phyloP scores from a whole-genome alignment of 2,797 vertebrate species.

The Phrynocephalus guinanensis region DNA sequence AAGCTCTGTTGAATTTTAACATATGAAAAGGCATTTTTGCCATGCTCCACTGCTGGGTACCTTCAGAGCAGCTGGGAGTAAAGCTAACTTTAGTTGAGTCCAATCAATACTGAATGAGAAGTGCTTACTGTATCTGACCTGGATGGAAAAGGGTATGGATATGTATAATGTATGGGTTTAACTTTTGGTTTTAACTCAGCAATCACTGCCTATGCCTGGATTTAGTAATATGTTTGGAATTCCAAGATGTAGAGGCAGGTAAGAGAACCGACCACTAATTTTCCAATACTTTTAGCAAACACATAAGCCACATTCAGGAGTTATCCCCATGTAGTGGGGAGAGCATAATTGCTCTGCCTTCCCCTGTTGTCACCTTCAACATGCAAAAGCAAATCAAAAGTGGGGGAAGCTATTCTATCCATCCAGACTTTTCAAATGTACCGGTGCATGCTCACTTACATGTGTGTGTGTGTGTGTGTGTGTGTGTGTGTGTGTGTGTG shows the following conservation, averaged over 20 bases:
- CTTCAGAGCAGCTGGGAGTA: not conserved
- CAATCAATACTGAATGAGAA: not conserved
- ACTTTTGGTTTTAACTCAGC: slow-evolving; percentile 7
- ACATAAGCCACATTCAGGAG: not conserved
- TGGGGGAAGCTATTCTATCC: not conserved
- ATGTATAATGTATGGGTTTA: not conserved
- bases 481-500: no score
- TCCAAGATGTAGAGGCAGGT: no score
- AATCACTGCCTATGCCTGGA: not conserved
- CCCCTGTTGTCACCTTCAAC: no score
- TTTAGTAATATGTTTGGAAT: not conserved
- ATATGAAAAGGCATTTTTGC: not conserved
- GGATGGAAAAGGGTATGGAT: not conserved
- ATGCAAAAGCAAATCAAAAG: no score
- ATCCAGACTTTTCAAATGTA: not conserved
- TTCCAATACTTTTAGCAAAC: not conserved
- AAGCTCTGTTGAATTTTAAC: not conserved
- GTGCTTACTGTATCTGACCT: not conserved
- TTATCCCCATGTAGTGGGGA: no score
- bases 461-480: no score
- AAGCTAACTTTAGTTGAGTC: not conserved
- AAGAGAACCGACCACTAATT: not conserved
- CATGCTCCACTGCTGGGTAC: not conserved
- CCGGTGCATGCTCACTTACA: no score
- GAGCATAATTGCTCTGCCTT: no score